Evolutionary conservation across 1,140 invertebrate species (phyloP), one percentile per base, ranked within the genome.

Genomic region (Drosophila pandora): DNA sequence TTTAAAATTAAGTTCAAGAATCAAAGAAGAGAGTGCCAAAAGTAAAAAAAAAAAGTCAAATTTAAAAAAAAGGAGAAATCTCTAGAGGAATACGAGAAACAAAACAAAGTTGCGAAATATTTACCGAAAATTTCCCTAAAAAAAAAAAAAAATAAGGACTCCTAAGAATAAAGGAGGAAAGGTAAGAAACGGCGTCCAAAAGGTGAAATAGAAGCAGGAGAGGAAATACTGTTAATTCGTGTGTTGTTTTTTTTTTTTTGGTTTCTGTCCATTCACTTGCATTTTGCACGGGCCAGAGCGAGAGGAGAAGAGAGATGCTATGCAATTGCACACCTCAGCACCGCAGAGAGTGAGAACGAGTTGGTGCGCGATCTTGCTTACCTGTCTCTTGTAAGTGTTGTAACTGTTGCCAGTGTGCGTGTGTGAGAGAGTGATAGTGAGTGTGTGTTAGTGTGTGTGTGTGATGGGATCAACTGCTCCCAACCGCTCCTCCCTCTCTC

Each of bases 21-120:
- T 57, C 41, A 21, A 45, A 62, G 48, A 28, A 67, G 52, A 37
- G 52, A 74, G 48, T 64, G 71, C 54, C 50, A 74, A 74, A 73
- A 43, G 32, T 10, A 32, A 13, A 41, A 9, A 39, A 39, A 28
- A 28, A 7, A 28, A 13, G 50, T 47, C 23, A 22, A 48, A 47
- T 34, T 23, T 22, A 63, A 41, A 9, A 6, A 17, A 17, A 17
- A 17, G 17, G 17, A 17, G 17, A 17, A 60, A 32, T 37, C 10
- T 10, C 12, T 37, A 10, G 30, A 56, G 58, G 56, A 50, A 34
- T 39, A 39, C 52, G 21, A 72, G 37, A 71, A 71, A 65, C 60
- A 77, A 59, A 77, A 70, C 60, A 77, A 76, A 71, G 59, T 54
- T 54, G 57, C 62, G 56, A 54, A 54, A 47, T 52, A 60, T 55